Percentiles rank a stretch among this genome's conserved stretches.
Conservation (phyloP, 2,797 vertebrate species). For the Taeniopygia guttata region DNA sequence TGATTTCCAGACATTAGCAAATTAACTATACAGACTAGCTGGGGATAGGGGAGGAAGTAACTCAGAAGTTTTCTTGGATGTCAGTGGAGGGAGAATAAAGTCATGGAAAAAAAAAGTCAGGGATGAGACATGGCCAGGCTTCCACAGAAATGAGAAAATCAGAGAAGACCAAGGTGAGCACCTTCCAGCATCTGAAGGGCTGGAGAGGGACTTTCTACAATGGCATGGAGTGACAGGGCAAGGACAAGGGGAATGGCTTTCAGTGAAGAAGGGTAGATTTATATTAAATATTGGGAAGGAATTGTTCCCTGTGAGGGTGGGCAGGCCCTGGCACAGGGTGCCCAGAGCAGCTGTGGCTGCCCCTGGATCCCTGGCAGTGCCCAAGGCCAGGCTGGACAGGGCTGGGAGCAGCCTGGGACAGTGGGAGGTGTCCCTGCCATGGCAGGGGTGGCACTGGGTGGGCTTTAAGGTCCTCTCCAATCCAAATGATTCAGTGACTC, state of each 20-base stretch:
- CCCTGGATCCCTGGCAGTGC: neutral
- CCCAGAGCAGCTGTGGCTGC: neutral
- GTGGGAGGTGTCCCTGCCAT: neutral
- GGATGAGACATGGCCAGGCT: neutral
- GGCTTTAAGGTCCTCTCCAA: neutral
- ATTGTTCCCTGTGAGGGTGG: accelerated
- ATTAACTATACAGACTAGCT: neutral
- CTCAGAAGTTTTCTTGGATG: neutral
- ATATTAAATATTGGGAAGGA: neutral
- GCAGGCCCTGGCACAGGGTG: neutral
- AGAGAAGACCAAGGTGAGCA: neutral
- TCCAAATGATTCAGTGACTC: neutral
- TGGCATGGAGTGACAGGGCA: neutral
- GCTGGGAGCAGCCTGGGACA: accelerated
- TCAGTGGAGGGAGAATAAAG: neutral
- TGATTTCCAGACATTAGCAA: neutral
- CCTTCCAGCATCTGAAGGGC: neutral
- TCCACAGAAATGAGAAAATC: neutral
- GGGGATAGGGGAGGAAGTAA: neutral
- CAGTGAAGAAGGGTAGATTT: neutral
- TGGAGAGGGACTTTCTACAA: neutral
- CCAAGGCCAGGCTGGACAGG: neutral
- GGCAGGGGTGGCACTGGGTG: accelerated
- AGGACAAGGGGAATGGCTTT: neutral
- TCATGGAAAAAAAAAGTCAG: neutral